Percentiles rank a stretch among this genome's conserved stretches.
phyloP scores from a whole-genome alignment of 2,888 invertebrate genomes.

The Epistrophe grossulariae region DNA sequence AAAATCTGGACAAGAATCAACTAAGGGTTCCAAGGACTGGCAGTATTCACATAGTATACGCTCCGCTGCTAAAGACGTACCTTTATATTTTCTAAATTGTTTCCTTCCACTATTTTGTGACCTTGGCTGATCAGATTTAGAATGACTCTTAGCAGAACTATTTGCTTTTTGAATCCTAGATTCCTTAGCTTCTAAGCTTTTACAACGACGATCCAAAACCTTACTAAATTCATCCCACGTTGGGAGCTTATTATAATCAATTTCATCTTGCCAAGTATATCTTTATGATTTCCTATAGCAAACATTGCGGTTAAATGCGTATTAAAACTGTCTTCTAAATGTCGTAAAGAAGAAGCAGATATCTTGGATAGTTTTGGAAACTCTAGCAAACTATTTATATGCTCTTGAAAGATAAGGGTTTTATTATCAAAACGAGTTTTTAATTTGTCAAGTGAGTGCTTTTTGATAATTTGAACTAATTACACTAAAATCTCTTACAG shows the following conservation, averaged over 20 bases:
- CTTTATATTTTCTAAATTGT: neutral
- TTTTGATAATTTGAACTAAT: no score
- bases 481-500: no score
- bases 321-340: slow-evolving; percentile 20
- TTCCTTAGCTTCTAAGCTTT: slow-evolving; percentile 2
- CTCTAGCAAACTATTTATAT: no score
- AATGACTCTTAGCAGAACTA: neutral
- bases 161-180: neutral
- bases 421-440: no score
- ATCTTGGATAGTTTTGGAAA: no score
- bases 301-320: slow-evolving; percentile 30
- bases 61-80: no score
- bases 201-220: slow-evolving; percentile 12
- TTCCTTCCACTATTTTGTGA: neutral
- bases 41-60: no score
- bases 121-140: neutral
- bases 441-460: no score
- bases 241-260: no score
- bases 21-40: no score
- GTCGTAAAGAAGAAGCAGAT: neutral
- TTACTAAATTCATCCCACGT: slow-evolving; percentile 13
- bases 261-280: neutral
- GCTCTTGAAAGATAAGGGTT: no score
- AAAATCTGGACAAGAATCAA: slow-evolving; percentile 4
- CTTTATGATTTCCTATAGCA: slow-evolving; percentile 19